These are phyloP conservation scores for Myiothlypis chrysogaster DNA, from an alignment of 2,797 vertebrate genomes.

Conservation along the genomic window DNA sequence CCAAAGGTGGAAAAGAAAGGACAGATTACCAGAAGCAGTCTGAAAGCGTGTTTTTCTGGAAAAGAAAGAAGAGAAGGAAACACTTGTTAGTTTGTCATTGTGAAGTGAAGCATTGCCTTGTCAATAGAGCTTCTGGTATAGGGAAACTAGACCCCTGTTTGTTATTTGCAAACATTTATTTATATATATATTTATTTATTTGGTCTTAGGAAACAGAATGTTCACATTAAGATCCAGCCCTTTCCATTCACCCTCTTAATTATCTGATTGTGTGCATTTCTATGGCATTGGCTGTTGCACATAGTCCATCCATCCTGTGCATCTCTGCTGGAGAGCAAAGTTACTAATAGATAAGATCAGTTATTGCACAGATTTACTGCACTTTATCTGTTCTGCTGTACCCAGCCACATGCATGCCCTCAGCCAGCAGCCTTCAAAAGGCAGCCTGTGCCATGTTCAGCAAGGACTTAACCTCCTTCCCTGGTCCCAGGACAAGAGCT, in stretches of 20 bases:
- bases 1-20: not conserved
- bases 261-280: not conserved
- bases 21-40: not conserved
- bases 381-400: not conserved
- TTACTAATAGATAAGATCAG: not conserved
- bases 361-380: not conserved
- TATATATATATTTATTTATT: not conserved
- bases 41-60: not conserved
- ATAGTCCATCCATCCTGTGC: not conserved
- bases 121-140: not conserved
- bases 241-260: not conserved
- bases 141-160: not conserved
- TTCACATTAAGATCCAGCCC: not conserved
- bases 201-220: not conserved
- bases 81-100: not conserved
- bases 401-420: not conserved
- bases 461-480: not conserved
- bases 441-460: not conserved
- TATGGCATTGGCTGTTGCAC: not conserved
- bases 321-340: not conserved
- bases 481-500: not conserved
- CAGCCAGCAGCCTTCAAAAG: not conserved
- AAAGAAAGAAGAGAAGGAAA: not conserved
- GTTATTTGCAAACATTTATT: not conserved
- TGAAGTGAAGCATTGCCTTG: not conserved